phyloP scores from a whole-genome alignment of 2,888 invertebrate species.

The Nemotelus nigrinus region DNA sequence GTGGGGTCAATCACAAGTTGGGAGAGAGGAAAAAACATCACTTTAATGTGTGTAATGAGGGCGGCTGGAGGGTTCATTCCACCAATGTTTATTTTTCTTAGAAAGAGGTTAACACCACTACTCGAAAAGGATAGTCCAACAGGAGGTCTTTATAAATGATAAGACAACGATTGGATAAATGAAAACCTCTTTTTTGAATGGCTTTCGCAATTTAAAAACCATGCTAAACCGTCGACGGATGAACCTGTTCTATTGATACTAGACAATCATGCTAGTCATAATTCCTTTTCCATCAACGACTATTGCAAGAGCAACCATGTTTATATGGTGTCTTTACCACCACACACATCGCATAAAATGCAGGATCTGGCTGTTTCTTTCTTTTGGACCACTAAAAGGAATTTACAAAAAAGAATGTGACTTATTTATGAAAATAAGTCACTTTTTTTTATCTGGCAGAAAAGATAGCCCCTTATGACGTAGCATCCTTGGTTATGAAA shows the following conservation, averaged over 20 bases:
- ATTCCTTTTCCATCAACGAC: constrained; percentile 54
- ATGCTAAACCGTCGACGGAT: constrained; percentile 52
- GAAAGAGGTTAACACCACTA: background rate
- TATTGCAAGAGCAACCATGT: constrained; percentile 53
- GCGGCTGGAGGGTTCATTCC: background rate
- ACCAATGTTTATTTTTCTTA: background rate
- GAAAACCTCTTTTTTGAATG: constrained; percentile 54
- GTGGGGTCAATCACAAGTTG: background rate
- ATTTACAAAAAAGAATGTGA: constrained; percentile 57
- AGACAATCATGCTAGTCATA: constrained; percentile 57
- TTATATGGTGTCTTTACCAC: constrained; percentile 54
- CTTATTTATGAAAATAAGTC: constrained; percentile 56
- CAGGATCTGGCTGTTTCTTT: constrained; percentile 55
- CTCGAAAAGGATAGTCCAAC: background rate
- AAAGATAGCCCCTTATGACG: constrained; percentile 13
- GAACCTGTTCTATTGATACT: constrained; percentile 55
- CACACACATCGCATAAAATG: constrained; percentile 53
- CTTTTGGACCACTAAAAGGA: constrained; percentile 54
- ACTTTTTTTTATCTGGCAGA: constrained; percentile 29
- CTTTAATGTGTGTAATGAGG: background rate
- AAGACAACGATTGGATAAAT: constrained; percentile 52
- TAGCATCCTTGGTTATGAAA: constrained; percentile 23
- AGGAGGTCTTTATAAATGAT: constrained; percentile 16
- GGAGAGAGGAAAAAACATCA: constrained; percentile 6
- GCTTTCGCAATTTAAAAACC: constrained; percentile 52